Evolutionary conservation across 2,888 invertebrate species (phyloP), one percentile per base, ranked within the genome.

Genomic region (Thereva unica): DNA sequence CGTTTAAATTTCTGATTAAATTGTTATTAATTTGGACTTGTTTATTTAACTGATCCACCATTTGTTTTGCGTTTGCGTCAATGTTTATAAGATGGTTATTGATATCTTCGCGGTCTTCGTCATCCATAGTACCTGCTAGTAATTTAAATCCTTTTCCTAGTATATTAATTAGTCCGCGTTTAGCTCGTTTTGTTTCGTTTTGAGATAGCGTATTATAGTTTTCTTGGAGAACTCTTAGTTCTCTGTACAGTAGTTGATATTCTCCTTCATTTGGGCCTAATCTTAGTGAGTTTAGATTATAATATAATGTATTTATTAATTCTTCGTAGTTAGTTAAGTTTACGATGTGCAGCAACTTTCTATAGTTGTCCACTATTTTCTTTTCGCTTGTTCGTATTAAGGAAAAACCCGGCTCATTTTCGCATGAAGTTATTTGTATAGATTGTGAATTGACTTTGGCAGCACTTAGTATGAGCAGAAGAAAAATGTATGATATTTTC

Each of bases 151-250:
- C 57, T 45, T 41, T 57, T 9, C 57, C 44, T 12, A 45, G 8
- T n/a, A 45, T 57, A 10, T 45, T 57, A 4, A 57, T 57, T 7
- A 44, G 1, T 34, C 57, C 57, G n/a, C 45, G 44, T 45, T 45
- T 57, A 6, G 35, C 6, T 53, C 53, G 8, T 9, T 53, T 53
- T 35, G 34, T 37, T 37, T 53, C 8, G 35, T 53, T 35, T 35
- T 4, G 9, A 35, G 34, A 10, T 37, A 37, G 53, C 3, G n/a
- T 44, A 35, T 35, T 23, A 37, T n/a, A 53, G 12, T 49, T 49
- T 6, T 49, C 34, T 12, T n/a, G 49, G 8, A 49, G 49, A 10
- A 49, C 23, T n/a, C 2, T 49, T 34, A 49, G 34, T 49, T 49
- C 49, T 3, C 49, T 49, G 10, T n/a, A 49, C 34, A n/a, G n/a